Percentiles rank a stretch among this genome's conserved stretches.
Evolutionary conservation across 2,888 invertebrate species (phyloP).

Genomic region (Lithophane socia): DNA sequence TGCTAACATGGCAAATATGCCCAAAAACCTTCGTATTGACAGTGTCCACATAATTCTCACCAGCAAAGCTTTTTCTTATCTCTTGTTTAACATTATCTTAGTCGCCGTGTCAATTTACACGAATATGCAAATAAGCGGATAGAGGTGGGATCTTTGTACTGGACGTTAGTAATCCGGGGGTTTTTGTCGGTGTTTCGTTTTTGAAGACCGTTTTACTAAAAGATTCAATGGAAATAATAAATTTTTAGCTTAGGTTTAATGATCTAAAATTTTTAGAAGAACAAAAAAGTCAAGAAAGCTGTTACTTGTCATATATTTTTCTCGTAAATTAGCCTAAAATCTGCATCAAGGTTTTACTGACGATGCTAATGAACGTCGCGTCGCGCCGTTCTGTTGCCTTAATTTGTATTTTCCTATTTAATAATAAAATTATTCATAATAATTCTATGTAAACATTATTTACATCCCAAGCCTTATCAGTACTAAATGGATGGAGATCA

Average conservation of each 20-base stretch:
- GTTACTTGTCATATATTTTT: no score
- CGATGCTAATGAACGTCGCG: no score
- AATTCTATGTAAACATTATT: background rate
- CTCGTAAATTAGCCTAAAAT: background rate
- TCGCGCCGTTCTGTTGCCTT: no score
- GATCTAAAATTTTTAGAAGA: no score
- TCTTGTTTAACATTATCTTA: conserved; percentile 45
- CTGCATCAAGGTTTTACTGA: background rate
- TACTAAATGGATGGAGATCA: conserved; percentile 27
- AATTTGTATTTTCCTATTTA: background rate
- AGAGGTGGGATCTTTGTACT: conserved; percentile 12
- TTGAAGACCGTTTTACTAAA: background rate
- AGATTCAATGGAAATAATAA: background rate
- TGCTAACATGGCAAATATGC: background rate
- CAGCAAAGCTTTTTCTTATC: conserved; percentile 53
- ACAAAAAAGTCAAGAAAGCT: background rate
- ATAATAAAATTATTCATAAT: conserved; percentile 13
- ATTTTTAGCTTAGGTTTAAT: background rate
- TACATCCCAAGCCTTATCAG: conserved; percentile 16
- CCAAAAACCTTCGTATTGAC: conserved; percentile 4
- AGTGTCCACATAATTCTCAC: conserved; percentile 20
- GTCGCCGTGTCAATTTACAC: conserved; percentile 56
- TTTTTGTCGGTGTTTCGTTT: conserved; percentile 5
- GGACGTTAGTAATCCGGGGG: background rate
- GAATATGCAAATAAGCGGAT: conserved; percentile 45